Evolutionary conservation across 1,140 invertebrate species (phyloP), one percentile per base, ranked within the genome.

Genomic region (Eueides isabella): DNA sequence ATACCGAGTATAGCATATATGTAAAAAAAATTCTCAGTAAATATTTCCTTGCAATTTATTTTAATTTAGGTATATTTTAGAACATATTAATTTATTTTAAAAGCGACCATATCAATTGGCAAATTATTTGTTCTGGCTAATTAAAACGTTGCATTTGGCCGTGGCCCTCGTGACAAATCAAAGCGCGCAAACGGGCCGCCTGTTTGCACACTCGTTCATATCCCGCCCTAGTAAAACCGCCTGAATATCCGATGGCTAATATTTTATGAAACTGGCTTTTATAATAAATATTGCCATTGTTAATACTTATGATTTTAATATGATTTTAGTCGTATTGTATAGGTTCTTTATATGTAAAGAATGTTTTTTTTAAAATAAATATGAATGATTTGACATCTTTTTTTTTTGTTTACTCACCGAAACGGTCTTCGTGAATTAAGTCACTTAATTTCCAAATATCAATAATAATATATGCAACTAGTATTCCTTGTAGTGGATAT

Each of bases 121-220:
- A 76, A 65, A 74, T 74, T 76, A 80, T 79, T 81, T 69, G 69
- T 73, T 67, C 44, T 71, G 69, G 79, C 72, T 86, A 86, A 86
- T 86, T 85, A 84, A 86, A 86, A 66, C 85, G 82, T 78, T 80
- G 82, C 71, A 82, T 85, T 55, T 80, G 75, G 62, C 35, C 65
- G 69, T 41, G 79, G 72, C 82, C 80, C 80, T 84, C 71, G 80
- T 77, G 78, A 73, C 67, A 78, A 85, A 84, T 88, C 85, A 85
- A 86, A 84, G 87, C 80, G 83, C 71, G 67, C 79, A 81, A 73
- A 73, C 82, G 78, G 65, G 61, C 72, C 71, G 75, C 73, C 66
- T 92, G 90, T 92, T 92, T 92, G 85, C 87, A 80, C 79, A 84
- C 88, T 92, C 86, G 89, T 92, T 92, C 85, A 90, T 91, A 91